These are phyloP conservation scores for Mastomys natalensis DNA, from an alignment of 2,113 vertebrate genomes.

Conservation along the genomic window DNA sequence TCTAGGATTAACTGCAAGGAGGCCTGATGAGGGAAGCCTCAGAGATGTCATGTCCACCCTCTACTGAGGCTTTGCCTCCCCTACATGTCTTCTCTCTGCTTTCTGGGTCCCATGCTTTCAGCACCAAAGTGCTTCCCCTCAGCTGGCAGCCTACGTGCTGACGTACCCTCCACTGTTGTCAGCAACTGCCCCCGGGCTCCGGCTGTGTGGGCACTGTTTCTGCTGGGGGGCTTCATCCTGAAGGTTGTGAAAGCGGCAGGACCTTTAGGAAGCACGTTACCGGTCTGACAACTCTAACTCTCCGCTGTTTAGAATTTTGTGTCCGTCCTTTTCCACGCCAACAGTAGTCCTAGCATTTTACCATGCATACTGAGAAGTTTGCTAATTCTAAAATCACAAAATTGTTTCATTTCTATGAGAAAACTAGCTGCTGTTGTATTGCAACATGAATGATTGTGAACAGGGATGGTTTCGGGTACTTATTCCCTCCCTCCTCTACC, in stretches of 20 bases:
- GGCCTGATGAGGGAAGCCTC: slow-evolving; percentile 72
- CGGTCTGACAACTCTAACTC: not conserved
- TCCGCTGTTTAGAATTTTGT: slow-evolving; percentile 30
- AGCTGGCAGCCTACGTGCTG: not conserved
- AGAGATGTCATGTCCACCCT: slow-evolving; percentile 79
- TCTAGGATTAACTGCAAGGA: slow-evolving; percentile 78
- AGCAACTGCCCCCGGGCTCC: not conserved
- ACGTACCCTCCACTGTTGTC: not conserved
- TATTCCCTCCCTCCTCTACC: not conserved
- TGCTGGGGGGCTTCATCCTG: not conserved
- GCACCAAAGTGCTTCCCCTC: not conserved
- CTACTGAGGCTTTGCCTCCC: slow-evolving; percentile 61
- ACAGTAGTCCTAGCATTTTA: slow-evolving; percentile 20
- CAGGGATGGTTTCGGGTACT: slow-evolving; percentile 17
- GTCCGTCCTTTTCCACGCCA: not conserved
- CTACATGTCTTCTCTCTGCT: not conserved
- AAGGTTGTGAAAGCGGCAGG: not conserved
- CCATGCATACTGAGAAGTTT: slow-evolving; percentile 33
- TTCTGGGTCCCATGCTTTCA: not conserved
- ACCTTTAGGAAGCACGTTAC: slow-evolving; percentile 19
- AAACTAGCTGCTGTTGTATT: not conserved
- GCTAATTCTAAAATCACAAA: not conserved
- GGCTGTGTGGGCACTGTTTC: not conserved
- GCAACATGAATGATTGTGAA: slow-evolving; percentile 19
- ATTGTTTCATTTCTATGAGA: slow-evolving; percentile 44